Conservation (phyloP, 2,797 vertebrate genomes). For the Phrynocephalus guinanensis region DNA sequence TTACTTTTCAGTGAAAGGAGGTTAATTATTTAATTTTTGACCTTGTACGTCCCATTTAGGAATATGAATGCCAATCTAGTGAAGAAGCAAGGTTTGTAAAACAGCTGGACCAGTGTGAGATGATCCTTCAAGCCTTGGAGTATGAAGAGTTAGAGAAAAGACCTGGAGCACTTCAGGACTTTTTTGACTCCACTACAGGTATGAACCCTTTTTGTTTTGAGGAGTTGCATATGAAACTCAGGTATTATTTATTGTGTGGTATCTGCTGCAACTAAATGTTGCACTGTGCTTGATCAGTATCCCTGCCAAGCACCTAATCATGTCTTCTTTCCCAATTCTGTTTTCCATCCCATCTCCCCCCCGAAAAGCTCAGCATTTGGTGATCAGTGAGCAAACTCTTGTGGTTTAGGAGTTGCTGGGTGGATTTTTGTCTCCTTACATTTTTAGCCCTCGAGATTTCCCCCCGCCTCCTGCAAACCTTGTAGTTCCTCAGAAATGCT, state of each 20-base stretch:
- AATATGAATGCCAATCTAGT: constrained; percentile 91
- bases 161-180: constrained; percentile 93
- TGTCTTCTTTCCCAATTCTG: too few relatives aligned
- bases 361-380: background rate
- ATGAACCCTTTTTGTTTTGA: background rate
- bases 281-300: background rate
- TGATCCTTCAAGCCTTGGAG: constrained; percentile 96
- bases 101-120: constrained; percentile 94
- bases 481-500: background rate
- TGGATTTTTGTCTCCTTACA: too few relatives aligned
- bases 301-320: background rate
- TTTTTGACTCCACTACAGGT: constrained; percentile 93
- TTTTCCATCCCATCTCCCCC: background rate
- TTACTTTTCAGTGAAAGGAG: background rate
- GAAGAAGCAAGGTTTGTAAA: constrained; percentile 92
- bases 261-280: background rate
- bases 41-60: constrained; percentile 77
- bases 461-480: background rate
- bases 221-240: background rate
- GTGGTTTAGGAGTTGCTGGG: background rate
- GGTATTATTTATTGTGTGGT: background rate
- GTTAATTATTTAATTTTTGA: background rate
- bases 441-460: too few relatives aligned
- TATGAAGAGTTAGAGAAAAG: constrained; percentile 90
- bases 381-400: background rate